Percentiles rank a stretch among this genome's conserved stretches.
Conservation (phyloP, 2,113 vertebrate genomes). For the Natator depressus region DNA sequence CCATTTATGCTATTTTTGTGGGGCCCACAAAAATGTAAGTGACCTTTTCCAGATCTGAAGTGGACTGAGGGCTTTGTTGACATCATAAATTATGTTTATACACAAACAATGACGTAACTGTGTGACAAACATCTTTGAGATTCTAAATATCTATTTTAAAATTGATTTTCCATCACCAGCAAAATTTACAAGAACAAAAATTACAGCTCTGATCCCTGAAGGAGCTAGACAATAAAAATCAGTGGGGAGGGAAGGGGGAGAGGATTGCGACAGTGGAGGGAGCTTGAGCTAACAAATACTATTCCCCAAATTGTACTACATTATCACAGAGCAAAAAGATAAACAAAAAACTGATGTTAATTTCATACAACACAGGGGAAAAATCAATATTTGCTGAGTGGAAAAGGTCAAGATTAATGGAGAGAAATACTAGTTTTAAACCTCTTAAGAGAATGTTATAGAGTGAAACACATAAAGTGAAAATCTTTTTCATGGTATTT, state of each 20-base stretch:
- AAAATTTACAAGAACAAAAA: slow-evolving; percentile 37
- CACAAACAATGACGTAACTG: slow-evolving; percentile 13
- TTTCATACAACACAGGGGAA: slow-evolving; percentile 15
- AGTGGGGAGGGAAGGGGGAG: neutral
- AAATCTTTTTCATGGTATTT: slow-evolving; percentile 37
- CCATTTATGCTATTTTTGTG: neutral
- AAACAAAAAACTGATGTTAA: neutral
- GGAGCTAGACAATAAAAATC: neutral
- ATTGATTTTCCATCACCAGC: neutral
- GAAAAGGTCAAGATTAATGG: slow-evolving; percentile 56
- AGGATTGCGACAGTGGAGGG: neutral
- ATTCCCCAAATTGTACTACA: neutral
- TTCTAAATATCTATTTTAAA: slow-evolving; percentile 2
- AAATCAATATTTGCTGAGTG: neutral
- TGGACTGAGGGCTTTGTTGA: neutral
- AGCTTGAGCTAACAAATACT: neutral
- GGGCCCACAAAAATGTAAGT: slow-evolving; percentile 11
- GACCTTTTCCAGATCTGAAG: neutral
- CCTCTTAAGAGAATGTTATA: slow-evolving; percentile 17
- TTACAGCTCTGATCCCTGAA: neutral
- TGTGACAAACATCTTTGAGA: neutral
- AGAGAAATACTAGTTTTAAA: slow-evolving; percentile 50
- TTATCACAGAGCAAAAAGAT: neutral
- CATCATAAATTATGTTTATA: slow-evolving; percentile 9
- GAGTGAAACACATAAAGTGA: slow-evolving; percentile 36